These are phyloP conservation scores for Gallinago paraguaiae DNA, from an alignment of 2,113 vertebrate species.

Conservation along the genomic window DNA sequence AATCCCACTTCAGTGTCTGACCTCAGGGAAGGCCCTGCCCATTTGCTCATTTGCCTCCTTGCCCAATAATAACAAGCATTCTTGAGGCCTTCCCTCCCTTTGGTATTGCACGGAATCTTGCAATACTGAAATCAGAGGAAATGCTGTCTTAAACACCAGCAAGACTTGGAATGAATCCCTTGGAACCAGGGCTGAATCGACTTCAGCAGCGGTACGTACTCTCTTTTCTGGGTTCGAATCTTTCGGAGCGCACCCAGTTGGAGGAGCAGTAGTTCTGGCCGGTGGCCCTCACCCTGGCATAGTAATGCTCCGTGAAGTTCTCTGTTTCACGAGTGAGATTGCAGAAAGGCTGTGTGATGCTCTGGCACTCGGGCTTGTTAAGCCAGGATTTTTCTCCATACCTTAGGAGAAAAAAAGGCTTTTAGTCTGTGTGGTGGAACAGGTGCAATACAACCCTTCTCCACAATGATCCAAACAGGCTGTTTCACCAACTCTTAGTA, in stretches of 20 bases:
- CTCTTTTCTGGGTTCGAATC: slow-evolving; percentile 64
- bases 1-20: neutral
- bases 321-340: slow-evolving; percentile 71
- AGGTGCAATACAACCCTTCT: neutral
- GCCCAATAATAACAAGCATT: neutral
- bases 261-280: neutral
- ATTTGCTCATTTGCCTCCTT: neutral
- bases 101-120: neutral
- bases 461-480: neutral
- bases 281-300: slow-evolving; percentile 56
- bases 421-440: neutral
- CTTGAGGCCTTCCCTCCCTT: neutral
- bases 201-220: slow-evolving; percentile 56
- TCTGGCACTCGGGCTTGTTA: slow-evolving; percentile 70
- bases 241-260: slow-evolving; percentile 31
- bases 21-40: neutral
- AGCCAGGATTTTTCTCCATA: slow-evolving; percentile 74
- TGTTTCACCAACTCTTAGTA: neutral
- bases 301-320: slow-evolving; percentile 54
- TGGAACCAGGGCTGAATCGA: neutral
- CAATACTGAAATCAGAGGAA: neutral
- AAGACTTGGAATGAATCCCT: too few species aligned
- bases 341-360: slow-evolving; percentile 64
- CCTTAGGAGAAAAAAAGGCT: slow-evolving; percentile 22
- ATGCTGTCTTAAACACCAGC: too few species aligned